Conservation (phyloP, 2,113 vertebrate genomes). For the Leptodactylus fuscus region DNA sequence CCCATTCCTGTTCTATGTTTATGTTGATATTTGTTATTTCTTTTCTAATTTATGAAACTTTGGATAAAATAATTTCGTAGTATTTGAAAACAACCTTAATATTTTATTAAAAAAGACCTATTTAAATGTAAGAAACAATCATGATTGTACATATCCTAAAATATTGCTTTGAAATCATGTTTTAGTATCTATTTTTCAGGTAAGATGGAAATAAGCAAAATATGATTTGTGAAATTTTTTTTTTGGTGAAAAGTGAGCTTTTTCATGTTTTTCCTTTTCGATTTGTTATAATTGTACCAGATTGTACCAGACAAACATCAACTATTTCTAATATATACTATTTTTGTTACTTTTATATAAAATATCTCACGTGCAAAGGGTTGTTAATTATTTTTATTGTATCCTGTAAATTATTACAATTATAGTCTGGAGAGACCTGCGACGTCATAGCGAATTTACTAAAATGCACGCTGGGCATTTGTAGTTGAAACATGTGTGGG, state of each 20-base stretch:
- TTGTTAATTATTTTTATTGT: conserved; percentile 45
- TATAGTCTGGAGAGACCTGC: neutral
- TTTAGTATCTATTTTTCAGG: conserved; percentile 58
- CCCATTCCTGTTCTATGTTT: neutral
- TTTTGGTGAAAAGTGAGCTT: conserved; percentile 64
- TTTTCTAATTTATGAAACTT: conserved; percentile 32
- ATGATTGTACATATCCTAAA: conserved; percentile 47
- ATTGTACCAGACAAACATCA: conserved; percentile 70
- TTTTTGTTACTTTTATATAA: conserved; percentile 65
- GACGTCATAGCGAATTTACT: neutral
- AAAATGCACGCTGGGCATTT: neutral
- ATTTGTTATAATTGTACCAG: conserved; percentile 71
- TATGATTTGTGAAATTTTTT: conserved; percentile 76
- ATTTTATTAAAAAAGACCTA: conserved; percentile 45
- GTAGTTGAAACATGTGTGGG: neutral
- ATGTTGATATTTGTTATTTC: conserved; percentile 31
- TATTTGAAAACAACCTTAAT: conserved; percentile 35
- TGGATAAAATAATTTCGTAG: conserved; percentile 21
- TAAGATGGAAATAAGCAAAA: conserved; percentile 83
- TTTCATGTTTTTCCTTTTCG: conserved; percentile 64
- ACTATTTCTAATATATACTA: conserved; percentile 64
- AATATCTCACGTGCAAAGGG: conserved; percentile 55
- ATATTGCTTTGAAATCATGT: conserved; percentile 39
- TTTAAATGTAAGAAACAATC: conserved; percentile 51
- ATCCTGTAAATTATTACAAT: conserved; percentile 36